Evolutionary conservation across 92 coral and sea anemone species (phyloP).

Genomic region (Phenganax stokvisi): DNA sequence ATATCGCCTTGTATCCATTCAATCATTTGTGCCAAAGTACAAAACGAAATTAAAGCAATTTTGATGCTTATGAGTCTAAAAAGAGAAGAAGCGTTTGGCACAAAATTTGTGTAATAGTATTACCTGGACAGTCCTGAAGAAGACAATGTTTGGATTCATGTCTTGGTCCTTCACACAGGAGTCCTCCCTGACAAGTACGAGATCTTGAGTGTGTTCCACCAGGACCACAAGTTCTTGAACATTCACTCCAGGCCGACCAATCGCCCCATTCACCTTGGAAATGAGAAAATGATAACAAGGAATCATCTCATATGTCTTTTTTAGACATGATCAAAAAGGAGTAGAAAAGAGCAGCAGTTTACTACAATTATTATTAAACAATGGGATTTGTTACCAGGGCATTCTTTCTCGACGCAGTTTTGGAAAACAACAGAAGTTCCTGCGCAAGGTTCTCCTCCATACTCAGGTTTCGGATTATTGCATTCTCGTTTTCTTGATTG

Average conservation of each 20-base stretch:
- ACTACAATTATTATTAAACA: background rate
- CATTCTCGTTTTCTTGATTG: constrained; percentile 88
- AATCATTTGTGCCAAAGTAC: background rate
- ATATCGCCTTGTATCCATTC: background rate
- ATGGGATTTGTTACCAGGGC: constrained; percentile 61
- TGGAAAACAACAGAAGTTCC: constrained; percentile 90
- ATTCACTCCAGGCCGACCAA: constrained; percentile 90
- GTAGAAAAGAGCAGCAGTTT: background rate
- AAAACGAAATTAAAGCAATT: background rate
- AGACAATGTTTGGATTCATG: constrained; percentile 74
- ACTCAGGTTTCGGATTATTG: constrained; percentile 63
- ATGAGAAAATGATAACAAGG: background rate
- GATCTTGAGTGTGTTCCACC: constrained; percentile 86
- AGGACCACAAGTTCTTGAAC: constrained; percentile 78
- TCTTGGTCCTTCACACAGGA: constrained; percentile 80
- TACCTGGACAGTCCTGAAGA: constrained; percentile 90
- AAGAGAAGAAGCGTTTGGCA: too few relatives aligned
- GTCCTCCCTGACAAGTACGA: constrained; percentile 93
- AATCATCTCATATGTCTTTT: background rate
- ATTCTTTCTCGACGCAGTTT: constrained; percentile 93
- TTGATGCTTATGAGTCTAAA: too few relatives aligned
- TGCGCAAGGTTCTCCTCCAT: constrained; percentile 83
- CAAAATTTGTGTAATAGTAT: background rate
- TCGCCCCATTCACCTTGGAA: constrained; percentile 83
- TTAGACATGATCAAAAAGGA: background rate